Evolutionary conservation across 2,113 vertebrate genomes (phyloP).

Genomic region (Carlito syrichta): DNA sequence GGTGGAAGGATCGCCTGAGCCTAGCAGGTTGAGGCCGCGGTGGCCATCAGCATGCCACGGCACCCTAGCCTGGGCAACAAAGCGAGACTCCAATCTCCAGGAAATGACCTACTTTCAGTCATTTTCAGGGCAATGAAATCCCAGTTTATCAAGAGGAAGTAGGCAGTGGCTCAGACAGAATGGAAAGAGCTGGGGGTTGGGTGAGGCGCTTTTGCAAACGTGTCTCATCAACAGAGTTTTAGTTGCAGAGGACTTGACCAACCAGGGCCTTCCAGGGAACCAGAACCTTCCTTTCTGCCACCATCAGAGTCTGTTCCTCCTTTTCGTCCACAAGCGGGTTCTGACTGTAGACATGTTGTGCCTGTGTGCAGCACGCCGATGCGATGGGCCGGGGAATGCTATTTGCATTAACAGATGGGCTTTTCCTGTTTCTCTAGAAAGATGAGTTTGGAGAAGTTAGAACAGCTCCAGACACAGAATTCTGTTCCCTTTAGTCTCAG

Average conservation of each 20-base stretch:
- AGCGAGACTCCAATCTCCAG: neutral
- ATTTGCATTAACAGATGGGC: neutral
- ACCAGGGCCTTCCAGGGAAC: neutral
- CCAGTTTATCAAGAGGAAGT: neutral
- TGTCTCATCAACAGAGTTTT: too few relatives aligned
- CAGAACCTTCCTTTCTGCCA: neutral
- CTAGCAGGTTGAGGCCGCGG: too few relatives aligned
- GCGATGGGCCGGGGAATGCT: neutral
- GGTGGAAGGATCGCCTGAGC: too few relatives aligned
- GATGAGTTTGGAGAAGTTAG: neutral
- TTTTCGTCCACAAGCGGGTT: neutral
- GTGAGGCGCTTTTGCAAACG: accelerated
- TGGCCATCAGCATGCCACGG: too few relatives aligned
- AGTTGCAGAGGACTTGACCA: neutral
- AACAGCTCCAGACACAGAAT: neutral
- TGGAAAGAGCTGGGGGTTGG: accelerated
- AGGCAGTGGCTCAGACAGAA: neutral
- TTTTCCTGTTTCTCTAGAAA: neutral
- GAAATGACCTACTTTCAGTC: neutral
- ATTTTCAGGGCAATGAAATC: neutral
- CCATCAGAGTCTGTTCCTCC: neutral
- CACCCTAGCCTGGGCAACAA: too few relatives aligned
- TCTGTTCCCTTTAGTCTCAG: neutral
- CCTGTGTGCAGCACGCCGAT: neutral
- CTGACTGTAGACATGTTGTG: neutral